Conservation (phyloP, 2,888 invertebrate genomes). For the Leucophenga montana region DNA sequence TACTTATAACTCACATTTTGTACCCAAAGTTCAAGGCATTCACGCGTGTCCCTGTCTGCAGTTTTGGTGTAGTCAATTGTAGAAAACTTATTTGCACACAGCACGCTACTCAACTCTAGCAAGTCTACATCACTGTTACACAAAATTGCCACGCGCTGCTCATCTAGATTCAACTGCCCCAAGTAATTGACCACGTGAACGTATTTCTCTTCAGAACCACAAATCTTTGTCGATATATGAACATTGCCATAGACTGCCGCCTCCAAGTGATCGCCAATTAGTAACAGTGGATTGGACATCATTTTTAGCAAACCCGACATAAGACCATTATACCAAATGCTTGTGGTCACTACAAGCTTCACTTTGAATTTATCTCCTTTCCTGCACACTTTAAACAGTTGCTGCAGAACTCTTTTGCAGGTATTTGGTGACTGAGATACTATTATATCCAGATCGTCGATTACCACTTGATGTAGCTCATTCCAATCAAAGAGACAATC, state of each 20-base stretch:
- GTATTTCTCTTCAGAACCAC: conserved; percentile 30
- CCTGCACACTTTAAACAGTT: conserved; percentile 21
- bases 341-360: conserved; percentile 77
- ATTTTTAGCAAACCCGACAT: neutral
- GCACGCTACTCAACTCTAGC: neutral
- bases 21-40: conserved; percentile 7
- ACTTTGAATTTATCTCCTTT: conserved; percentile 59
- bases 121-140: neutral
- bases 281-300: conserved; percentile 76
- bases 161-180: neutral
- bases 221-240: conserved; percentile 72
- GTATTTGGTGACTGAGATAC: conserved; percentile 51
- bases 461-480: conserved; percentile 78
- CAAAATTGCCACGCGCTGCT: neutral
- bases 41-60: conserved; percentile 30
- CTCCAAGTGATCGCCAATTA: conserved; percentile 82
- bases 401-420: neutral
- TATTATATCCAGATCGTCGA: conserved; percentile 81
- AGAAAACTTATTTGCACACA: neutral
- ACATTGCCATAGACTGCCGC: conserved; percentile 80
- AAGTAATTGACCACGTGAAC: neutral
- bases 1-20: too few species aligned
- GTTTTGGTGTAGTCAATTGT: neutral
- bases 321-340: conserved; percentile 75
- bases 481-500: conserved; percentile 75